Conservation (phyloP, 2,888 invertebrate species). For the Lampropteryx suffumata region DNA sequence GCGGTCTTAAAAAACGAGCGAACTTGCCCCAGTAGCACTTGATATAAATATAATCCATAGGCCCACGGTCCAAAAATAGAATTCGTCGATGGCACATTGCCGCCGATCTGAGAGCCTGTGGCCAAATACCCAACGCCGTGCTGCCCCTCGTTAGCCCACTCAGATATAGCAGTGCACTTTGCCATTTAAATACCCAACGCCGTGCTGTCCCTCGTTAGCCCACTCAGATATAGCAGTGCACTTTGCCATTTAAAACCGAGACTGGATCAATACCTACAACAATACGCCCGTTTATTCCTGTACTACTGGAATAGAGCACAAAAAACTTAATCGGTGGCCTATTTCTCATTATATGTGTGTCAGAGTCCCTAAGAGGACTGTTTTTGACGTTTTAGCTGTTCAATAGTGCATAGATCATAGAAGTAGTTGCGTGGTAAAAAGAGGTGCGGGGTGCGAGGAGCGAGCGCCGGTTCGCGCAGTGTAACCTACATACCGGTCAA, state of each 20-base stretch:
- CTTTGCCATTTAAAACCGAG: conserved; percentile 42
- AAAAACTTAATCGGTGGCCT: conserved; percentile 30
- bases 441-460: conserved; percentile 40
- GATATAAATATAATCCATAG: conserved; percentile 72
- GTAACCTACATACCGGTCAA: conserved; percentile 83
- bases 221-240: conserved; percentile 38
- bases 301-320: conserved; percentile 11
- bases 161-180: no score
- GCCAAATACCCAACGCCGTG: conserved; percentile 44
- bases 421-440: conserved; percentile 65
- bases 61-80: conserved; percentile 61
- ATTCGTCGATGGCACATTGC: conserved; percentile 53
- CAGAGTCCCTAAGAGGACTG: conserved; percentile 43
- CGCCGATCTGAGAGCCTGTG: conserved; percentile 40
- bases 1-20: conserved; percentile 71
- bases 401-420: conserved; percentile 76
- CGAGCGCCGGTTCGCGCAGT: conserved; percentile 69
- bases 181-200: conserved; percentile 45
- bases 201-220: conserved; percentile 35
- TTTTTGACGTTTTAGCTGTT: conserved; percentile 72
- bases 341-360: conserved; percentile 30
- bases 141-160: conserved; percentile 35
- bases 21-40: conserved; percentile 73
- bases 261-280: conserved; percentile 32
- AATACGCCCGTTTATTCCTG: conserved; percentile 6